Percentiles rank a stretch among this genome's conserved stretches.
phyloP scores from a whole-genome alignment of 2,888 invertebrate species.

The Dione vanillae region DNA sequence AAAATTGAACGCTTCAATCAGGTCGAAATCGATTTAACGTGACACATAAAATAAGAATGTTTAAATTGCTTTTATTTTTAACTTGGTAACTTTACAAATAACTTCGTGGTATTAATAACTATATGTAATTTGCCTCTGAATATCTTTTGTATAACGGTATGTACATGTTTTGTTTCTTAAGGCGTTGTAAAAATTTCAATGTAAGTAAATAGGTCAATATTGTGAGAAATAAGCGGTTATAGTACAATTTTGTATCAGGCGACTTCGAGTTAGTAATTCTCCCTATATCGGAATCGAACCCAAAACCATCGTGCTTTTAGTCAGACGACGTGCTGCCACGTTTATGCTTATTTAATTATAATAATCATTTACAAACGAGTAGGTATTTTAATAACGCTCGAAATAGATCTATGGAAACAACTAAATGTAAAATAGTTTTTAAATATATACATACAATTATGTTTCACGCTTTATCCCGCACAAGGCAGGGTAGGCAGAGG shows the following conservation, averaged over 20 bases:
- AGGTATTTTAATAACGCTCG: too few species aligned
- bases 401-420: too few species aligned
- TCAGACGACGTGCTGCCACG: not conserved
- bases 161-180: constrained; percentile 15
- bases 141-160: constrained; percentile 20
- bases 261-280: too few species aligned
- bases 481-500: too few species aligned
- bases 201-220: constrained; percentile 34
- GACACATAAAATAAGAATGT: not conserved
- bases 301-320: not conserved
- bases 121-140: not conserved
- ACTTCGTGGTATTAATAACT: constrained; percentile 29
- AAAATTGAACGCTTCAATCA: constrained; percentile 1
- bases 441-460: too few species aligned
- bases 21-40: constrained; percentile 1
- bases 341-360: too few species aligned
- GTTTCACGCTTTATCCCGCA: too few species aligned
- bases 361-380: too few species aligned
- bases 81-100: constrained; percentile 18
- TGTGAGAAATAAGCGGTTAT: not conserved
- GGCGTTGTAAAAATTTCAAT: constrained; percentile 33
- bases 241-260: too few species aligned
- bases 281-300: not conserved
- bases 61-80: constrained; percentile 13
- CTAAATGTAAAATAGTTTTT: too few species aligned